Percentiles rank a stretch among this genome's conserved stretches.
Evolutionary conservation across 92 coral and sea anemone genomes (phyloP).

Genomic region (Porites evermanni): DNA sequence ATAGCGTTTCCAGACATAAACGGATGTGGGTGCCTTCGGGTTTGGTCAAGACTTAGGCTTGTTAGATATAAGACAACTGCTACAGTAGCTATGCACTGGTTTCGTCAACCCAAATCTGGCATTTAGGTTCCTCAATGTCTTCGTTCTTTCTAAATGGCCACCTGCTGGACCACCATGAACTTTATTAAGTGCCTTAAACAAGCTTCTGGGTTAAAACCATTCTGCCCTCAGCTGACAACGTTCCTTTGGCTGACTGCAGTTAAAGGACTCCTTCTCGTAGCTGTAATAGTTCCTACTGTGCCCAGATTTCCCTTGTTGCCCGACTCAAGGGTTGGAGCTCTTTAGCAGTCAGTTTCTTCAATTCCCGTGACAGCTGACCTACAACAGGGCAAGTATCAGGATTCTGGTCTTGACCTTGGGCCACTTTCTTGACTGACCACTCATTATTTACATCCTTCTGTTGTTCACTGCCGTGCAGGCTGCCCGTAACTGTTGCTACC

Average conservation of each 20-base stretch:
- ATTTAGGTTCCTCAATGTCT: constrained; percentile 49
- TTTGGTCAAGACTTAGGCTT: constrained; percentile 35
- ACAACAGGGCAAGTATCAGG: constrained; percentile 36
- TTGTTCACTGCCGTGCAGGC: too few species aligned
- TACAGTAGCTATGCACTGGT: constrained; percentile 41
- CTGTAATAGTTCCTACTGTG: neutral
- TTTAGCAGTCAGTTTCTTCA: constrained; percentile 21
- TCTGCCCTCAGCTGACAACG: constrained; percentile 2
- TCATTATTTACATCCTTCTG: too few species aligned
- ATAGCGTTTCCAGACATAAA: constrained; percentile 42
- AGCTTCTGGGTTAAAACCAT: constrained; percentile 26
- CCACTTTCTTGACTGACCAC: constrained; percentile 22
- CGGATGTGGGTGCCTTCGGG: constrained; percentile 38
- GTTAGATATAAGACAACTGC: constrained; percentile 43
- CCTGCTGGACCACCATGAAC: constrained; percentile 24
- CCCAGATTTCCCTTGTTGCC: too few species aligned
- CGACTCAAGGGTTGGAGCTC: constrained; percentile 19
- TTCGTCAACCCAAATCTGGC: constrained; percentile 48
- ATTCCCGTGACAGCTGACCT: constrained; percentile 1
- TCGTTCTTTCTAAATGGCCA: constrained; percentile 35
- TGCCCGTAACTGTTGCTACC: constrained; percentile 16
- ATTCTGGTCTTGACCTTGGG: constrained; percentile 40
- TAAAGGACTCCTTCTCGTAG: constrained; percentile 44
- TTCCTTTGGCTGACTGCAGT: neutral
- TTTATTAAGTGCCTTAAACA: too few species aligned